These are phyloP conservation scores for Drosophila nr. medialis DNA, from an alignment of 2,888 invertebrate genomes.

Conservation along the genomic window DNA sequence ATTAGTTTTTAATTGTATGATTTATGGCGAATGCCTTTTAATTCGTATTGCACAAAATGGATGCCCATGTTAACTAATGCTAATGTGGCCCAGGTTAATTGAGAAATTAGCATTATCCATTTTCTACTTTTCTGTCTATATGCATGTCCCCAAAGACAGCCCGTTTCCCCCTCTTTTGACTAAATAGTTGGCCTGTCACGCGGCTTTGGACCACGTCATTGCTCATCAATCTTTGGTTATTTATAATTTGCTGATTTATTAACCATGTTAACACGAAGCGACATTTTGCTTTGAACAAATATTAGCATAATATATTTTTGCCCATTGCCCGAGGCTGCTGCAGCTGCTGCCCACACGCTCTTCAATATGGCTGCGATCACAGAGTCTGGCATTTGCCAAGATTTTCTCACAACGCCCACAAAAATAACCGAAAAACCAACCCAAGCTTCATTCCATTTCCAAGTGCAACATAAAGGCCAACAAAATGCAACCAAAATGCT, in stretches of 20 bases:
- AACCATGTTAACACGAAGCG: constrained; percentile 69
- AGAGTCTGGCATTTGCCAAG: constrained; percentile 67
- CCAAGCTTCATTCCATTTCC: constrained; percentile 58
- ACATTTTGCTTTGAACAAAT: constrained; percentile 76
- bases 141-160: constrained; percentile 13
- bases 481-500: constrained; percentile 69
- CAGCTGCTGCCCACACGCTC: constrained; percentile 69
- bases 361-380: constrained; percentile 40
- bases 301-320: constrained; percentile 71
- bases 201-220: constrained; percentile 41
- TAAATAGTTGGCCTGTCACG: constrained; percentile 44
- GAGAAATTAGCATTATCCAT: constrained; percentile 72
- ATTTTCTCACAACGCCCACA: constrained; percentile 79
- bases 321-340: constrained; percentile 46
- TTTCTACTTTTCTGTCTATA: constrained; percentile 21
- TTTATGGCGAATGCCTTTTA: constrained; percentile 60
- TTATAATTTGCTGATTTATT: constrained; percentile 76
- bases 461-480: constrained; percentile 76
- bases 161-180: neutral
- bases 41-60: constrained; percentile 66
- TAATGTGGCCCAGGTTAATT: constrained; percentile 65
- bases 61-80: constrained; percentile 64
- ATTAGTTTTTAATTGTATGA: constrained; percentile 80
- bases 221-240: constrained; percentile 72
- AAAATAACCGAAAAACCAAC: constrained; percentile 35